Evolutionary conservation across 2,113 vertebrate species (phyloP), one percentile per base, ranked within the genome.

Genomic region (Gymnobelideus leadbeateri): DNA sequence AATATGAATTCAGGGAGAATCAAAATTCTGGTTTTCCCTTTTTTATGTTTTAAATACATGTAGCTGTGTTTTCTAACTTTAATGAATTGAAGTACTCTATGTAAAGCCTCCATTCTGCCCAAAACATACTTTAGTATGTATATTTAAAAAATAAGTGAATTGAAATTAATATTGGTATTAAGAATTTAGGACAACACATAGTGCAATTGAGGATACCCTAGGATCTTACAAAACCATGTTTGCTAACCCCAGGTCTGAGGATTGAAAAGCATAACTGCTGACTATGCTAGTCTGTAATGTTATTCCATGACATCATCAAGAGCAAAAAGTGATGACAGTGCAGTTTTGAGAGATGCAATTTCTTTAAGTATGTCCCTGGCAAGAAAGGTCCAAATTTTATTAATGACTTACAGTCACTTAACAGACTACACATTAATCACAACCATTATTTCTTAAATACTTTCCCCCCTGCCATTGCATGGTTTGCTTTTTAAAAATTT

Each of bases 291-390:
- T 96, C 90, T 97, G 94, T 96, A 90, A 96, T 96, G 95, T 95
- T 98, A 92, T 94, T 95, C 94, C 96, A 98, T 98, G 98, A 99
- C 98, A 98, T 99, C 98, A 99, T 99, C 98, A 99, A 98, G 98
- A 97, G 96, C 95, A 91, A 95, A 99, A 99, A 99, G 98, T 99
- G 99, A 99, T 99, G 99, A 99, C 98, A 98, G 96, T 98, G 99
- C 99, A 99, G 97, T 98, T 99, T 99, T 97, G 98, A 98, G 98
- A 98, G 98, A 99, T 98, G 98, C 99, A 99, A 99, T 99, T 99
- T 99, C 99, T 99, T 99, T 99, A 99, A 99, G 99, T 99, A 99
- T 99, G 98, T 98, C 51, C 97, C 97, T 98, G 98, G 98, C 98
- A 99, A 97, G 97, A 98, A 98, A 98, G 95, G 98, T 97, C 97